These are phyloP conservation scores for Struthidea cinerea DNA, from an alignment of 2,113 vertebrate genomes.

Conservation along the genomic window DNA sequence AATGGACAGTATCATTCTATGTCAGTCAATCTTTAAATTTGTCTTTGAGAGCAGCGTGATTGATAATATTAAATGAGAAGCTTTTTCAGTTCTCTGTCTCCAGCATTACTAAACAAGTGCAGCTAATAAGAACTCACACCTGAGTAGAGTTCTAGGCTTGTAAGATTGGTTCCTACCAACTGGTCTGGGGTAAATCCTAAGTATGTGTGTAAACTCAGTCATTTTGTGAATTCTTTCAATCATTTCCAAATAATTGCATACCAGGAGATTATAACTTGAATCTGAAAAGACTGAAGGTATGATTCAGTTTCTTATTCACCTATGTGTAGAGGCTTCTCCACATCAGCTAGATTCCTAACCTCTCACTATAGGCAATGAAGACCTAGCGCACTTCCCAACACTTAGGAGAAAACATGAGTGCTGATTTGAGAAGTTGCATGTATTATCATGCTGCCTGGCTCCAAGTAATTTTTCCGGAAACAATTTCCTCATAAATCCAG, in stretches of 20 bases:
- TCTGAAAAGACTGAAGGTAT: not conserved
- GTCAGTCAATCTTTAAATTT: not conserved
- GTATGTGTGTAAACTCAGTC: not conserved
- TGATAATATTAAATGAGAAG: not conserved
- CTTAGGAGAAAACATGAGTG: not conserved
- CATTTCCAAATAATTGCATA: not conserved
- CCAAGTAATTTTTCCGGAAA: not conserved
- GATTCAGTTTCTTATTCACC: not conserved
- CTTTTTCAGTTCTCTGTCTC: not conserved
- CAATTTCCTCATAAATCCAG: not conserved
- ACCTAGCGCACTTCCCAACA: not conserved
- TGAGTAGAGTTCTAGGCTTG: not conserved
- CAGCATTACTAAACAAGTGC: not conserved
- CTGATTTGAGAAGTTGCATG: not conserved
- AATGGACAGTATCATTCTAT: not conserved
- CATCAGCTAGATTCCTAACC: not conserved
- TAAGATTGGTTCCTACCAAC: not conserved
- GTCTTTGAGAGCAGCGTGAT: not conserved
- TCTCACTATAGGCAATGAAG: not conserved
- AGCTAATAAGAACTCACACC: not conserved
- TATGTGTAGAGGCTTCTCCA: not conserved
- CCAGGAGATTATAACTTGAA: not conserved
- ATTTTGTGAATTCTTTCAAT: not conserved
- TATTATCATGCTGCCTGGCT: not conserved
- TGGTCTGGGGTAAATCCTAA: not conserved